phyloP scores from a whole-genome alignment of 2,113 vertebrate genomes.

The Melanerpes formicivorus region DNA sequence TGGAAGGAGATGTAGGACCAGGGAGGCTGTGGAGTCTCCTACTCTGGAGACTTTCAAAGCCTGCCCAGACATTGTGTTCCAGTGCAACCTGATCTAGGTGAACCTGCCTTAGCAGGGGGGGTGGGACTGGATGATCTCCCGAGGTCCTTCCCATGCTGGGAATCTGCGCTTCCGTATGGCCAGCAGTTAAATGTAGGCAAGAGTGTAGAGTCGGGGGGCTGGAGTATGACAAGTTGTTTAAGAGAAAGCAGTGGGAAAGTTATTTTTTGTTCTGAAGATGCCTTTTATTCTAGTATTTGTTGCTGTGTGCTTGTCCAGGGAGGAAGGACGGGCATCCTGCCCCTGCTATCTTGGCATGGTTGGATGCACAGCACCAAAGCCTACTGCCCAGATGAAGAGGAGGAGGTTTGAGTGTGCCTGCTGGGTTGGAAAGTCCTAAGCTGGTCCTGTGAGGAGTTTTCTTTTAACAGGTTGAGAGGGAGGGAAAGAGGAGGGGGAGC shows the following conservation, averaged over 20 bases:
- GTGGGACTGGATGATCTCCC: too few relatives aligned
- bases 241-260: background rate
- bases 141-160: too few relatives aligned
- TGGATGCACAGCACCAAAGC: fast-evolving
- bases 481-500: background rate
- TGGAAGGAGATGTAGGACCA: background rate
- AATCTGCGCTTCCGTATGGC: background rate
- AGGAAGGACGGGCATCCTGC: background rate
- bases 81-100: too few relatives aligned
- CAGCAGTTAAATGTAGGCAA: background rate
- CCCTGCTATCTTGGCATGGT: fast-evolving
- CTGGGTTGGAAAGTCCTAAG: background rate
- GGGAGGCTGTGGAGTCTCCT: too few relatives aligned
- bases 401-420: background rate
- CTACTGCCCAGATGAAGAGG: background rate
- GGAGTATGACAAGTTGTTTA: background rate
- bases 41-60: too few relatives aligned
- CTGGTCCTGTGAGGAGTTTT: background rate
- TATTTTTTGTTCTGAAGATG: background rate
- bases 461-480: background rate
- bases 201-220: fast-evolving
- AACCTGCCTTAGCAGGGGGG: too few relatives aligned
- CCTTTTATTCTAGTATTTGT: background rate
- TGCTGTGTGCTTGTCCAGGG: fast-evolving
- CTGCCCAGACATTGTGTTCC: too few relatives aligned